Base-by-base conservation (phyloP, 2,888 invertebrate genomes). In the Perithous albicinctus region DNA sequence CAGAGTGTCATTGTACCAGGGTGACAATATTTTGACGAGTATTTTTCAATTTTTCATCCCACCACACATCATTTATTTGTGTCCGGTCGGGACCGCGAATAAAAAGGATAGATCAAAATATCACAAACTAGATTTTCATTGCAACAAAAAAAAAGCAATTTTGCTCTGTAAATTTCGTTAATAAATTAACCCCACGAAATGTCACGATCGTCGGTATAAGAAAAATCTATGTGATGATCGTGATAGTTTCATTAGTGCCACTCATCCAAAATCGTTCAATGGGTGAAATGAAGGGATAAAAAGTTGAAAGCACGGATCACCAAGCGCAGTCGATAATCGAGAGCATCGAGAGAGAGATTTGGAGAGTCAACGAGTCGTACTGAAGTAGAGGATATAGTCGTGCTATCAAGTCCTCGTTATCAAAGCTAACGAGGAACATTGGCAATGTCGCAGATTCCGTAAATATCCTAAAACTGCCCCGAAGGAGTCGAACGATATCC, bases 331-430 rank as follows among this genome's bases (percentile, higher is more conserved):
- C 54, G 69, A 69, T 69, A 69, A 69, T 54, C 23, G 69, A 67
- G 51, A 15, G 35, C 35, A 69, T 67, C 48, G 35, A 23, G 51
- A 38, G 35, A 23, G 51, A 38, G 38, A 2, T 5, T 12, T 18
- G 3, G 0, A 38, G 54, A 54, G 54, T 35, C 35, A 23, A 69
- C 66, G 38, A 69, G 48, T 67, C 20, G 48, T 15, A 46, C 54
- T 26, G 41, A 26, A 67, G 67, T 20, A 20, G 18, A 69, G 69
- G n/a, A 38, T 18, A 41, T 26, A 38, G n/a, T 35, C 32, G 51
- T 10, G 54, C 26, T 72, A 78, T 78, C 78, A 56, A 70, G 26
- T 56, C 18, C 64, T 29, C 72, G 78, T 72, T 72, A 72, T 66
- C 78, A 18, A 26, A 35, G n/a, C 32, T 66, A 72, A 72, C 78